Conservation (phyloP, 2,113 vertebrate species). For the Chamaea fasciata region DNA sequence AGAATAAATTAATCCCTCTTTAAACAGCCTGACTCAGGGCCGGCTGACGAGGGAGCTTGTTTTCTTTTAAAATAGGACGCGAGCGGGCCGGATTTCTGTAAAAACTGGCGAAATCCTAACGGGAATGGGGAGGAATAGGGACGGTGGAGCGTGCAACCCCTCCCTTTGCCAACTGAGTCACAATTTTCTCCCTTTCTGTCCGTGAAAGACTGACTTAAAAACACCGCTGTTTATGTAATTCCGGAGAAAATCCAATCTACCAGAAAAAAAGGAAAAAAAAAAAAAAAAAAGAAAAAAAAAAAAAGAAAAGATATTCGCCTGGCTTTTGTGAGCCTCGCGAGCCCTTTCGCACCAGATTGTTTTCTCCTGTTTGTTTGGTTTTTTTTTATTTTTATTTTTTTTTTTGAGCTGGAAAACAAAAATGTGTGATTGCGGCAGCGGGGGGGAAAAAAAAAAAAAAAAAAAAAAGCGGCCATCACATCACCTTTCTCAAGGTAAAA, state of each 20-base stretch:
- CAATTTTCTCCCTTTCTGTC: slow-evolving; percentile 37
- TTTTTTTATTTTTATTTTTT: not conserved
- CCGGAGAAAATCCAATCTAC: not conserved
- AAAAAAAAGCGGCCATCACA: not conserved
- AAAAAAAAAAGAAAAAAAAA: not conserved
- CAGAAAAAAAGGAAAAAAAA: not conserved
- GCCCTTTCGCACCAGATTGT: not conserved
- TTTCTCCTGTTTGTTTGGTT: slow-evolving; percentile 3
- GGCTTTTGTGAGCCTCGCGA: not conserved
- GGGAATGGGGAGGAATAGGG: slow-evolving; percentile 18
- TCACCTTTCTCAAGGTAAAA: slow-evolving; percentile 62
- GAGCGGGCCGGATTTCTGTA: slow-evolving; percentile 36
- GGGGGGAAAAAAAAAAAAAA: not conserved
- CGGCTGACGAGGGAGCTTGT: slow-evolving; percentile 41
- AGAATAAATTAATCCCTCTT: slow-evolving; percentile 59
- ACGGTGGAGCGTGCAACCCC: slow-evolving; percentile 9
- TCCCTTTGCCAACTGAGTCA: slow-evolving; percentile 53
- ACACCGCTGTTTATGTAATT: slow-evolving; percentile 47
- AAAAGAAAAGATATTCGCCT: not conserved
- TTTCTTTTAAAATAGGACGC: slow-evolving; percentile 56
- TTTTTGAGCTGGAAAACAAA: not conserved
- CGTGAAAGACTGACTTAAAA: slow-evolving; percentile 19
- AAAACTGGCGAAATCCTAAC: slow-evolving; percentile 45
- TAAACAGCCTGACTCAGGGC: slow-evolving; percentile 43
- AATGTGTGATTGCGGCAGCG: slow-evolving; percentile 12